These are phyloP conservation scores for Phainopepla nitens DNA, from an alignment of 2,113 vertebrate genomes.

Conservation along the genomic window DNA sequence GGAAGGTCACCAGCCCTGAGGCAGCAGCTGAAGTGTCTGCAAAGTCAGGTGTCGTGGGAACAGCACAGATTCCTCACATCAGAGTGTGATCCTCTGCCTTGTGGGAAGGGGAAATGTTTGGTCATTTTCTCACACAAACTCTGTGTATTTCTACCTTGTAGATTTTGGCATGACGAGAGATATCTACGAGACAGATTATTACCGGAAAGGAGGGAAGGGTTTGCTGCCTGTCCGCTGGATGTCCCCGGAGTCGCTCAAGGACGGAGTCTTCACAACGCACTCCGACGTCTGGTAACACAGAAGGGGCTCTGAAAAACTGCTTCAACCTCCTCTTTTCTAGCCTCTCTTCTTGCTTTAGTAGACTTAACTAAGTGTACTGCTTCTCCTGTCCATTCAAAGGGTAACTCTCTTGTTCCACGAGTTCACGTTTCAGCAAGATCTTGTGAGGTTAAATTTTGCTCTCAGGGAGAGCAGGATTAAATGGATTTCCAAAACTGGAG, in stretches of 20 bases:
- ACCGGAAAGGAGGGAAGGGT: slow-evolving; percentile 96
- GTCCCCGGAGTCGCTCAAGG: slow-evolving; percentile 97
- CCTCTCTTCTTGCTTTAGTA: background rate
- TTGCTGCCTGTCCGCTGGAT: slow-evolving; percentile 98
- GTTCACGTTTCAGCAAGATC: background rate
- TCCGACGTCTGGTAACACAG: slow-evolving; percentile 93
- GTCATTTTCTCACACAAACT: background rate
- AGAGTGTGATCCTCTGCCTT: background rate
- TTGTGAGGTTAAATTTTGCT: background rate
- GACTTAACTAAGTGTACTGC: background rate
- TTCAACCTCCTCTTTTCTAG: background rate
- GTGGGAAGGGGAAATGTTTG: background rate
- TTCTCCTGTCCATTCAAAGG: background rate
- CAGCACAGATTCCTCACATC: background rate
- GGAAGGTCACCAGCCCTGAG: background rate
- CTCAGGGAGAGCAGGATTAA: background rate
- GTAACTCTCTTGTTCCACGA: background rate
- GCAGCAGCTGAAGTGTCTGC: background rate
- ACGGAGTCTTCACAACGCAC: slow-evolving; percentile 97
- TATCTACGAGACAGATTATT: slow-evolving; percentile 99
- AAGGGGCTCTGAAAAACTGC: background rate
- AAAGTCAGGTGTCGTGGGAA: background rate
- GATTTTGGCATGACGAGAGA: slow-evolving; percentile 99
- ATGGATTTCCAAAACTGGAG: background rate
- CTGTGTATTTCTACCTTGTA: slow-evolving; percentile 24